These are phyloP conservation scores for Formica exsecta DNA, from an alignment of 1,140 invertebrate genomes.

Conservation along the genomic window DNA sequence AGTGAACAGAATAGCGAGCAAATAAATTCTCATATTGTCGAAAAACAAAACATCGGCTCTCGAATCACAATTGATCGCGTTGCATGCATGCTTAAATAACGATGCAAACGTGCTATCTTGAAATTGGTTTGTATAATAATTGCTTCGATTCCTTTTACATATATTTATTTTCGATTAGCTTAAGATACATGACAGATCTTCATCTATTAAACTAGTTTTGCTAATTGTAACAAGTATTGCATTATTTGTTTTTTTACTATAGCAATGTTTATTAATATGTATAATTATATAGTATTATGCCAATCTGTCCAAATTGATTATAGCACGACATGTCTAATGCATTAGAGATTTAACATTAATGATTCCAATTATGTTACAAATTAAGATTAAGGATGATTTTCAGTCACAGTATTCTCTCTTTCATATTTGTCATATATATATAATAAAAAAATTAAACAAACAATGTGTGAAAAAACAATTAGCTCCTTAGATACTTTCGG, in stretches of 20 bases:
- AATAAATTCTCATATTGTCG: slow-evolving; percentile 52
- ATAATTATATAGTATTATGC: slow-evolving; percentile 9
- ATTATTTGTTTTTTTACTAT: neutral
- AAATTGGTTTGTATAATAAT: slow-evolving; percentile 25
- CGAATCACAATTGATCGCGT: slow-evolving; percentile 1
- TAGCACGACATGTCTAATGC: neutral
- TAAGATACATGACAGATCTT: neutral
- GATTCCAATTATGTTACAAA: neutral
- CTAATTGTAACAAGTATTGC: too few relatives aligned
- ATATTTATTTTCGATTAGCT: slow-evolving; percentile 11
- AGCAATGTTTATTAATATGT: neutral
- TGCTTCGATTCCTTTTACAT: neutral
- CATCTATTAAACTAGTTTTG: slow-evolving; percentile 17
- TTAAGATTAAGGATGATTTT: neutral
- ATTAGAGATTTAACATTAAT: slow-evolving; percentile 4
- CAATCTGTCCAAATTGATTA: slow-evolving; percentile 14
- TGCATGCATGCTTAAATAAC: neutral
- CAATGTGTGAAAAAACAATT: neutral
- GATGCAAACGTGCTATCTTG: neutral
- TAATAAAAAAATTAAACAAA: neutral
- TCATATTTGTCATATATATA: neutral
- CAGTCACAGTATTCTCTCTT: neutral
- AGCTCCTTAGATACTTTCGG: neutral
- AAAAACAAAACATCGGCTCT: slow-evolving; percentile 39
- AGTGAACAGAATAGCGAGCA: slow-evolving; percentile 6